phyloP scores from a whole-genome alignment of 2,113 vertebrate genomes.

The Prinia subflava region DNA sequence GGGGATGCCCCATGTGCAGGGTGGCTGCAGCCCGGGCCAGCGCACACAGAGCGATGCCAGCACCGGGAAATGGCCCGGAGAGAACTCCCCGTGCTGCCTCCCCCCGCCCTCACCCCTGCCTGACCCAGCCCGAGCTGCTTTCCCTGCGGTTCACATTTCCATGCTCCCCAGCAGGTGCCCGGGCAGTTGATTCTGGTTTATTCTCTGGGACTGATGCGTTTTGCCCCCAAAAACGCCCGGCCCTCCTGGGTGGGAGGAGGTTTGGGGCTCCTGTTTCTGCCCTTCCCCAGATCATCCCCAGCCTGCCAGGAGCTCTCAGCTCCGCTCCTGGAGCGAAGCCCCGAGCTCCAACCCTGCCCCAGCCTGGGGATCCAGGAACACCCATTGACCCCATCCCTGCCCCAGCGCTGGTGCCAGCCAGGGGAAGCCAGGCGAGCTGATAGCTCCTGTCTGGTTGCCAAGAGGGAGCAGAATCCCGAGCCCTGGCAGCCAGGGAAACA shows the following conservation, averaged over 20 bases:
- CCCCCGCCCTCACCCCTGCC: not conserved
- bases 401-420: rapidly evolving
- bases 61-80: not conserved
- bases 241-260: not conserved
- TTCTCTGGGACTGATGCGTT: not conserved
- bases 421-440: not conserved
- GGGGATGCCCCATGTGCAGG: not conserved
- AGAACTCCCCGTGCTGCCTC: not conserved
- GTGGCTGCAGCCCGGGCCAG: not conserved
- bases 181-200: not conserved
- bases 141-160: not conserved
- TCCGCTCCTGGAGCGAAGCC: not conserved
- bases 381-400: too few relatives aligned
- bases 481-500: not conserved
- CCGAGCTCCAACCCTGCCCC: not conserved
- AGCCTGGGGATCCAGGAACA: not conserved
- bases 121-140: not conserved
- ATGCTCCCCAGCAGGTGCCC: not conserved
- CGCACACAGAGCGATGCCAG: not conserved
- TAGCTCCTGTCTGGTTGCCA: not conserved
- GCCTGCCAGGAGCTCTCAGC: not conserved
- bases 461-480: not conserved
- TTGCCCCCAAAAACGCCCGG: not conserved
- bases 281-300: not conserved
- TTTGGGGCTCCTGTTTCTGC: not conserved